Conservation (phyloP, 2,888 invertebrate species). For the Agonopterix subpropinquella region DNA sequence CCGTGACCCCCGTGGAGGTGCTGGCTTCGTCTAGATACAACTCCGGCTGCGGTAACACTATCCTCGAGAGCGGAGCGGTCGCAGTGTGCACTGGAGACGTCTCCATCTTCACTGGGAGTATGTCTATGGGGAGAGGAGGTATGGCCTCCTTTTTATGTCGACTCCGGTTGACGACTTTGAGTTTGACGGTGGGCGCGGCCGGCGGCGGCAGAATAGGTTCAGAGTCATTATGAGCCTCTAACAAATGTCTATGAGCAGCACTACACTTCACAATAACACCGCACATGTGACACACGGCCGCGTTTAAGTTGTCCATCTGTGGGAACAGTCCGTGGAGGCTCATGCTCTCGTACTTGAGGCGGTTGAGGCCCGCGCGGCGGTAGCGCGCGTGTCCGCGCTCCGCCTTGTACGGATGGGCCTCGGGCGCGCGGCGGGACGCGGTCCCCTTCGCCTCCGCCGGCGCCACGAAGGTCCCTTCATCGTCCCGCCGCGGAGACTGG, state of each 20-base stretch:
- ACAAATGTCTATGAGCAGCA: conserved; percentile 84
- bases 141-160: conserved; percentile 61
- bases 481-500: conserved; percentile 61
- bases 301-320: conserved; percentile 83
- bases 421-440: conserved; percentile 35
- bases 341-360: conserved; percentile 78
- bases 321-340: conserved; percentile 86
- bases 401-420: conserved; percentile 48
- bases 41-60: conserved; percentile 56
- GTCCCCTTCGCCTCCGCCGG: conserved; percentile 46
- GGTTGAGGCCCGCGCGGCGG: conserved; percentile 67
- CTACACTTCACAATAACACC: conserved; percentile 86
- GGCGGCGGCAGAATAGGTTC: conserved; percentile 66
- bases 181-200: conserved; percentile 48
- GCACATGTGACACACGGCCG: conserved; percentile 87
- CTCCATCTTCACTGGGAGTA: conserved; percentile 51
- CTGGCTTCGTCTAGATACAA: conserved; percentile 53
- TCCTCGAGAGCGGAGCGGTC: conserved; percentile 56
- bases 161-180: conserved; percentile 42
- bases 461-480: conserved; percentile 43
- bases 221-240: conserved; percentile 66
- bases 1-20: conserved; percentile 43
- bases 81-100: conserved; percentile 51
- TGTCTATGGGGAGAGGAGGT: conserved; percentile 49
- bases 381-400: conserved; percentile 32